A percentile compares a stretch with the other conserved stretches of the same genome.
Evolutionary conservation across 2,113 vertebrate genomes (phyloP).

Genomic region (rabbit (Oryctolagus cuniculus)): mOryCun1.1 NC_091432.1:219748501-219749000

Average conservation of each 20-base stretch:
- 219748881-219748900: conserved; percentile 36
- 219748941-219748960: conserved; percentile 58
- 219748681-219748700: background rate
- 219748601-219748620: background rate
- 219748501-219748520: background rate
- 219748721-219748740: background rate
- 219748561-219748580: background rate
- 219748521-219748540: conserved; percentile 25
- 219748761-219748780: background rate
- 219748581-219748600: background rate
- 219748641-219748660: background rate
- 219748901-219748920: background rate
- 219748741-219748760: background rate
- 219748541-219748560: background rate
- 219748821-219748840: conserved; percentile 19
- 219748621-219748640: background rate
- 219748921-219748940: conserved; percentile 41
- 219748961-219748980: conserved; percentile 83
- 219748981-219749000: conserved; percentile 86
- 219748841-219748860: background rate
- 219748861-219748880: conserved; percentile 52
- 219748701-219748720: conserved; percentile 58
- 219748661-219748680: background rate
- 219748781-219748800: conserved; percentile 13
- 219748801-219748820: background rate